A percentile compares a stretch with the other conserved stretches of the same genome.
phyloP scores from a whole-genome alignment of 1,140 invertebrate species.

The Babylonia areolata region DNA sequence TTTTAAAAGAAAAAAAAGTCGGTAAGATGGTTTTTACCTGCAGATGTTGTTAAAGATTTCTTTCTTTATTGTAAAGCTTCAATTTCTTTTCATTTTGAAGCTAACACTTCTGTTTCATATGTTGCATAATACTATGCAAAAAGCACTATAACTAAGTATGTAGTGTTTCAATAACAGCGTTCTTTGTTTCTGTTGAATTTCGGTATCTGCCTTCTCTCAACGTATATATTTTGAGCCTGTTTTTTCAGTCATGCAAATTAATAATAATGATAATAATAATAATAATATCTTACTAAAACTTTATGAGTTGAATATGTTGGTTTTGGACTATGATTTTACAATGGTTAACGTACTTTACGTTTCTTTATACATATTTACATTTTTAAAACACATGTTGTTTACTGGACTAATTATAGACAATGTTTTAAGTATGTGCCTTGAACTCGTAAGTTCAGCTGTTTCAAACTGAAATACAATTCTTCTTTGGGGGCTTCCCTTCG shows the following conservation, averaged over 20 bases:
- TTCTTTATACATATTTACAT: neutral
- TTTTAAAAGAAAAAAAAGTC: no score
- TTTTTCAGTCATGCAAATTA: neutral
- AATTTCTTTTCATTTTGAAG: neutral
- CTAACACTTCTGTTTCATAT: neutral
- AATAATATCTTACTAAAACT: neutral
- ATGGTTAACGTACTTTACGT: neutral
- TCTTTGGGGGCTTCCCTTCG: neutral
- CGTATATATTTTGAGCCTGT: neutral
- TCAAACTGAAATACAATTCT: neutral
- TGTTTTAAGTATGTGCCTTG: constrained; percentile 8
- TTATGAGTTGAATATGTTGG: neutral
- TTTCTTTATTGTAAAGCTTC: neutral
- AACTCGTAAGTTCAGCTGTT: neutral
- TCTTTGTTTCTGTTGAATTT: neutral
- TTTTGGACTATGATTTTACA: neutral
- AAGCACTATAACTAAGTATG: neutral
- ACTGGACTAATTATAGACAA: neutral
- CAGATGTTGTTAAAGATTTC: neutral
- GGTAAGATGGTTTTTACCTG: no score
- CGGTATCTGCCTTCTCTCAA: neutral
- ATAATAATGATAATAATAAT: no score
- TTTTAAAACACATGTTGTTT: neutral
- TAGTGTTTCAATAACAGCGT: neutral
- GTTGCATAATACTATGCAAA: neutral